Evolutionary conservation across 2,797 vertebrate genomes (phyloP), one percentile per base, ranked within the genome.

Genomic region (Sus cebifrons): DNA sequence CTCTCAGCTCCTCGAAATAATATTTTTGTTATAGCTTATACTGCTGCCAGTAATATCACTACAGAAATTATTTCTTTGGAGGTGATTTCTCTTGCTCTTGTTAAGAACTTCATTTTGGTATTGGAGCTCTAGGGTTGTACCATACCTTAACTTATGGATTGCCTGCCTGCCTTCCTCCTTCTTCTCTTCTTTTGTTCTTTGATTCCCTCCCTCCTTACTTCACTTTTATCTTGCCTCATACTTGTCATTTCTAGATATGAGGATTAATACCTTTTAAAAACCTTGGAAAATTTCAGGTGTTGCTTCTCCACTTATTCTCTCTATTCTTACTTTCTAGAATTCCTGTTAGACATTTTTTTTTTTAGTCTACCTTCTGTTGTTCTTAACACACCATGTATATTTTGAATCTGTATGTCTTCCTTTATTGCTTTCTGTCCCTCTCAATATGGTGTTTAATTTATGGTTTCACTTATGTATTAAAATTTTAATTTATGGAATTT

Each of bases 401-500:
- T 84, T 82, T 73, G 27, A 4, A 67, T 54, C 17, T 67, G 52
- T 20, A 54, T 11, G 58, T 88, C 4, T 32, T 91, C 71, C n/a
- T 90, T 88, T 88, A 29, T 20, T 77, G n/a, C 54, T 83, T 95
- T 95, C 52, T 60, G 16, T 20, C 6, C 40, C 13, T 82, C 18
- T 74, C 49, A 54, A 56, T 5, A 1, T 18, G 36, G 8, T 56
- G 7, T 83, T 86, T 54, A 83, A n/a, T 71, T 83, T 83, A 3
- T 90, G 44, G 5, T 36, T 60, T 96, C 65, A 88, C 5, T 84
- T 88, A 4, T 20, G 9, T 40, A 12, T 70, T 73, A 67, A 89
- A 84, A 65, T 79, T 84, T 89, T 88, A 85, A 84, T 67, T 85
- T 74, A 5, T 49, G 49, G 20, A 27, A 67, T 89, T 85, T 81